Conservation (phyloP, 2,113 vertebrate genomes). For the Pelusios castaneus region DNA sequence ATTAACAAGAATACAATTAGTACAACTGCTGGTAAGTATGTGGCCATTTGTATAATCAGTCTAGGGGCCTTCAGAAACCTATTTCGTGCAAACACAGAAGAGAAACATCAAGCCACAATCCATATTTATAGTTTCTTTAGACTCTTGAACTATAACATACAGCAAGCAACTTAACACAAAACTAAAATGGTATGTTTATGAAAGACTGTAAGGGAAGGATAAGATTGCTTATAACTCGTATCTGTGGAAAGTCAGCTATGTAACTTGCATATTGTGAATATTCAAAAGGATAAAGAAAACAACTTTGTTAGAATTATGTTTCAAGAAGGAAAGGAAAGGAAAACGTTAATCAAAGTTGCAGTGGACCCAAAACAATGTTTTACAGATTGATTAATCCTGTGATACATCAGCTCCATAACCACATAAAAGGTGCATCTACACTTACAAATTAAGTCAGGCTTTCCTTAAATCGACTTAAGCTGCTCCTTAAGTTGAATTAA, state of each 20-base stretch:
- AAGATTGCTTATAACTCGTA: neutral
- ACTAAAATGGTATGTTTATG: neutral
- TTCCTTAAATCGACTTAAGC: no score
- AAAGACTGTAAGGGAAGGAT: neutral
- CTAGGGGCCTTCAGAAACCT: neutral
- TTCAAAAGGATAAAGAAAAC: neutral
- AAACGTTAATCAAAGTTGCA: no score
- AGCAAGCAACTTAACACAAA: neutral
- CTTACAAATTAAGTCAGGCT: no score
- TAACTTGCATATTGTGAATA: neutral
- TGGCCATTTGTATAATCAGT: neutral
- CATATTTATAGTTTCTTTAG: neutral
- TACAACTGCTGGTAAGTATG: neutral
- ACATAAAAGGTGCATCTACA: no score
- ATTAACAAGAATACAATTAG: neutral
- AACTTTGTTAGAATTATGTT: neutral
- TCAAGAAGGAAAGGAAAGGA: neutral
- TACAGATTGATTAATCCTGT: neutral
- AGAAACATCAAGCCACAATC: neutral
- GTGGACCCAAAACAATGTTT: neutral
- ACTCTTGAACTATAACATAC: neutral
- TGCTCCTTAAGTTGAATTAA: no score
- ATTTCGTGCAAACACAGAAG: neutral
- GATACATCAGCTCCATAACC: neutral
- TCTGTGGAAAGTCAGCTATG: neutral